Conservation (phyloP, 2,888 invertebrate genomes). For the Alloscopus bannaensis region DNA sequence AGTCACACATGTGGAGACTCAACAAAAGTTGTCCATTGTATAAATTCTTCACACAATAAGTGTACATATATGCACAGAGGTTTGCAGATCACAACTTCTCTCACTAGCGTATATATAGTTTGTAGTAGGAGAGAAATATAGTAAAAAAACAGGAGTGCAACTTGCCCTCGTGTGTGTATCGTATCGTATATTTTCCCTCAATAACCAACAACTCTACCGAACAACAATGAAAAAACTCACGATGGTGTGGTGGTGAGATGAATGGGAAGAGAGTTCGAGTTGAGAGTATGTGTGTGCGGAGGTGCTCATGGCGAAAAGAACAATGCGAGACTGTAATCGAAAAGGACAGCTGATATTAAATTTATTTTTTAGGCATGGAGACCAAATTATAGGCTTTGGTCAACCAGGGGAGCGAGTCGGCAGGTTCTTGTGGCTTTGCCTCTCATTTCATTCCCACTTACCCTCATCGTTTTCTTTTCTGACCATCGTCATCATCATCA, state of each 20-base stretch:
- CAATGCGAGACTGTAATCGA: constrained; percentile 73
- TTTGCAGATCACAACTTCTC: too few species aligned
- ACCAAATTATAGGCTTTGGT: constrained; percentile 74
- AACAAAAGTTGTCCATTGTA: constrained; percentile 36
- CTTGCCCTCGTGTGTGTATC: constrained; percentile 9
- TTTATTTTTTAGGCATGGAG: constrained; percentile 73
- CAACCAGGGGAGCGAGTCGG: constrained; percentile 72
- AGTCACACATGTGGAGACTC: neutral
- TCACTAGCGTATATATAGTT: too few species aligned
- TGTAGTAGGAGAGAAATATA: constrained; percentile 7
- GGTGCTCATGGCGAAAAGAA: constrained; percentile 72
- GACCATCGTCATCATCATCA: constrained; percentile 35
- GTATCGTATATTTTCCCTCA: constrained; percentile 1
- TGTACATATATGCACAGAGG: too few species aligned
- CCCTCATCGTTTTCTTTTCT: constrained; percentile 35
- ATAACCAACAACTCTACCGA: neutral
- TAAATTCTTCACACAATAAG: too few species aligned
- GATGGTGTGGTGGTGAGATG: constrained; percentile 56
- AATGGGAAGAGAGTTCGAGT: constrained; percentile 61
- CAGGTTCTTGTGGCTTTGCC: constrained; percentile 64
- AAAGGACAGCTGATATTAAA: constrained; percentile 74
- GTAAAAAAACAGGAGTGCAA: constrained; percentile 24
- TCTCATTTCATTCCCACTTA: constrained; percentile 59
- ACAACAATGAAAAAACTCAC: constrained; percentile 23
- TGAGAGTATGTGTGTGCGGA: constrained; percentile 57